phyloP scores from a whole-genome alignment of 1,140 invertebrate species.

The Hylaeus volcanicus region DNA sequence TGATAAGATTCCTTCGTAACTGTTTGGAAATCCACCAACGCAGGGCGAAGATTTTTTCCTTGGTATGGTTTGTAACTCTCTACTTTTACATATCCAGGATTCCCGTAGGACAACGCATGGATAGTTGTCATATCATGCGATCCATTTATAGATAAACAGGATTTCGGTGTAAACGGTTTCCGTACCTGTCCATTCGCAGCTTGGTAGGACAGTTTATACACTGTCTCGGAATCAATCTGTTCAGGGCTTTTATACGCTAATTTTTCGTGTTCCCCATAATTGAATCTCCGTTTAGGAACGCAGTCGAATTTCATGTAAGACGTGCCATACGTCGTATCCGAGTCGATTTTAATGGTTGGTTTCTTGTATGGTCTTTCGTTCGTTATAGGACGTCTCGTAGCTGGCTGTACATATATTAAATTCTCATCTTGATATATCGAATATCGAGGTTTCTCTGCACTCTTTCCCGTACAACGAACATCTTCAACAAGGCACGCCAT shows the following conservation, averaged over 20 bases:
- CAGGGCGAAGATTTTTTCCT: background rate
- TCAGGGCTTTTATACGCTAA: background rate
- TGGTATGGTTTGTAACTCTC: background rate
- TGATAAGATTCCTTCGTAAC: constrained; percentile 27
- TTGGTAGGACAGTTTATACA: constrained; percentile 27
- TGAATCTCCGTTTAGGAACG: background rate
- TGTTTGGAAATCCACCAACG: background rate
- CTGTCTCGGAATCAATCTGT: background rate
- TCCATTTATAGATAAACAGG: constrained; percentile 15
- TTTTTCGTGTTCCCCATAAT: background rate
- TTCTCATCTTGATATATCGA: background rate
- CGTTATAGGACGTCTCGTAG: background rate
- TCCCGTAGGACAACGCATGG: background rate
- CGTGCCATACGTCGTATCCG: constrained; percentile 20
- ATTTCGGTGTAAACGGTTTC: background rate
- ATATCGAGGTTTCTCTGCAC: background rate
- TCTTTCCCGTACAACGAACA: background rate
- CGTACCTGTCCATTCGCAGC: background rate
- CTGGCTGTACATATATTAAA: background rate
- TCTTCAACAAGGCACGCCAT: constrained; percentile 1
- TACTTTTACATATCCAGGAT: constrained; percentile 4
- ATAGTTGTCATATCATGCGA: constrained; percentile 13
- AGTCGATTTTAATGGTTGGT: constrained; percentile 3
- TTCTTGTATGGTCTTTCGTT: background rate
- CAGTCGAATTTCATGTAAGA: constrained; percentile 12